phyloP scores from a whole-genome alignment of 1,140 invertebrate species.

The Drosophila kikkawai region DNA sequence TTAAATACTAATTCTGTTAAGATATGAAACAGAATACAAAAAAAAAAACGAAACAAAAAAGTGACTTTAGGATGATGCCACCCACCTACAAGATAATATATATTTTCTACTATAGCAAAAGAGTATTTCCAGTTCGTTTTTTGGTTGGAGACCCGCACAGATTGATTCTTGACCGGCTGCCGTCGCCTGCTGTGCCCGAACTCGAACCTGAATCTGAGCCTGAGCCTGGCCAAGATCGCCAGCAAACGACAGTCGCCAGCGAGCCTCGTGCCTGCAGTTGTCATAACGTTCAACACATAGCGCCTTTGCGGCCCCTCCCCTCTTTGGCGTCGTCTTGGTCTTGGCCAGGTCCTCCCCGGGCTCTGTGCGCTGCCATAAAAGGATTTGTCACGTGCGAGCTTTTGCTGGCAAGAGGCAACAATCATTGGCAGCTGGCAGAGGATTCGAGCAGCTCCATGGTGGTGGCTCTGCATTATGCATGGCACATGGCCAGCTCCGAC shows the following conservation, averaged over 20 bases:
- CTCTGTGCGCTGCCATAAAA: conserved; percentile 79
- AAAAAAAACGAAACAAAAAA: background rate
- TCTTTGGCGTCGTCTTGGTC: conserved; percentile 39
- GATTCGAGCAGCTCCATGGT: background rate
- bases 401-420: conserved; percentile 83
- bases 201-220: conserved; percentile 16
- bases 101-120: background rate
- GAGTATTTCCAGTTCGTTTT: conserved; percentile 27
- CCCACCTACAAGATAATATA: background rate
- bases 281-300: conserved; percentile 82
- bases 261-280: conserved; percentile 77
- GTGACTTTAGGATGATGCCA: too few relatives aligned
- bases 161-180: conserved; percentile 51
- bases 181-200: conserved; percentile 61
- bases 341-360: conserved; percentile 4
- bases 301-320: conserved; percentile 23
- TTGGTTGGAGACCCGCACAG: conserved; percentile 12
- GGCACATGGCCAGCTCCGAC: conserved; percentile 46
- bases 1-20: background rate
- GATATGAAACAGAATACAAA: too few relatives aligned
- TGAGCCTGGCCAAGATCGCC: conserved; percentile 44
- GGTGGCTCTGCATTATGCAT: conserved; percentile 77
- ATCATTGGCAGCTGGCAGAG: conserved; percentile 60
- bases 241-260: conserved; percentile 51
- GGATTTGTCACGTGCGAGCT: conserved; percentile 85